Evolutionary conservation across 2,113 vertebrate species (phyloP), one percentile per base, ranked within the genome.

Genomic region (Trematocara zebra): DNA sequence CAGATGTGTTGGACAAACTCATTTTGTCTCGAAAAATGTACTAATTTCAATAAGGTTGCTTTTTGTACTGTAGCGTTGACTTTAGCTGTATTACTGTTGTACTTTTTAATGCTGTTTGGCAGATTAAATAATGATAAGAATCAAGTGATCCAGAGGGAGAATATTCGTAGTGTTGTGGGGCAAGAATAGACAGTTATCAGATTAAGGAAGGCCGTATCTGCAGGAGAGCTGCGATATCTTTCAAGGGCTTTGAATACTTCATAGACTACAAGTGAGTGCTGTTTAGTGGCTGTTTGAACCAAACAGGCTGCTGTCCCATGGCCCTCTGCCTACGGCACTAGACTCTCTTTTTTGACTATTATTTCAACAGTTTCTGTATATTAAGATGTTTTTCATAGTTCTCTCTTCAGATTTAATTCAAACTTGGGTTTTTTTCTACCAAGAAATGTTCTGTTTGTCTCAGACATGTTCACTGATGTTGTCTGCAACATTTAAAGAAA

Each of bases 331-430:
- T 53, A 18, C 51, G 52, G 78, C 69, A 49, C 33, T 59, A 15
- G 28, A 20, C 56, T 82, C 82, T 57, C 49, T 82, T 61, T 72
- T 20, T 44, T 52, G 7, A 82, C 59, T 72, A 3, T 72, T 53
- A 87, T 72, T 57, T 87, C 69, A 90, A 52, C 20, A 28, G 37
- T 74, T 18, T n/a, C 28, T 35, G 18, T 44, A 72, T 2, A 72
- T 72, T 28, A 49, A n/a, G 15, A 31, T 49, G 17, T 49, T 17
- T 49, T 49, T 28, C 42, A 33, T 33, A 12, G 72, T 49, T 76
- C 9, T 51, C 6, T 31, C 44, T 76, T 33, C 72, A 76, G 44
- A 76, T 51, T 51, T 3, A 33, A 76, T 76, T 0, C 11, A 8
- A 74, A 57, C 40, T 83, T 37, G 9, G 28, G 3, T 0, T 0